Evolutionary conservation across 2,888 invertebrate species (phyloP), one percentile per base, ranked within the genome.

Genomic region (Helleia helle): DNA sequence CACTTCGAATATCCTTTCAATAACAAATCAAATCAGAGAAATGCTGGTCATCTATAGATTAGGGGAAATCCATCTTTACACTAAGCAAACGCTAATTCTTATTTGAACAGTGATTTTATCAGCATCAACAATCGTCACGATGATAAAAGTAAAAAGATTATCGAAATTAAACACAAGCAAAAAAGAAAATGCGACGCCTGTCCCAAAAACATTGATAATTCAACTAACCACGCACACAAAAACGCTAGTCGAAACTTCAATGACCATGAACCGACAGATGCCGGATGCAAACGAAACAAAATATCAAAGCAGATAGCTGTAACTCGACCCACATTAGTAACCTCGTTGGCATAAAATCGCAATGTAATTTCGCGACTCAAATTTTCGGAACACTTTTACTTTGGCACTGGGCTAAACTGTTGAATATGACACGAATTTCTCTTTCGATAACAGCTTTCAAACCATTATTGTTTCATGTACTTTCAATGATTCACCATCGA

Each of bases 301-400:
- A 62, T 50, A 71, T 66, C 65, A 68, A 49, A 71, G 67, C 69
- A 65, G 64, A 72, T 74, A 73, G 76, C 84, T 74, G 84, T 83
- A 74, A 74, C 71, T 79, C 73, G 81, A 68, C 83, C 83, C 65
- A 84, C 79, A 76, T 81, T 58, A 46, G 51, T 67, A 72, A 69
- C 83, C 84, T 67, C 69, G 81, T 79, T 80, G 63, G 68, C 65
- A 77, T 79, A 76, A 83, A 83, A 83, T 81, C 77, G 83, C 83
- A 75, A 80, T 79, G 80, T 77, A 80, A 81, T 81, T 84, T 84
- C 69, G 84, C 83, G 76, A 80, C 67, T 71, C 56, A 69, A 70
- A 75, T 66, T 79, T 81, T 81, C 68, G 80, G 79, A 83, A 80
- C 83, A 83, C 83, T 83, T 83, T 84, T 84, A 84, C 83, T 84